Percentiles rank a stretch among this genome's conserved stretches.
These are phyloP conservation scores for Pionites leucogaster DNA, from an alignment of 2,113 vertebrate genomes.

Conservation along the genomic window DNA sequence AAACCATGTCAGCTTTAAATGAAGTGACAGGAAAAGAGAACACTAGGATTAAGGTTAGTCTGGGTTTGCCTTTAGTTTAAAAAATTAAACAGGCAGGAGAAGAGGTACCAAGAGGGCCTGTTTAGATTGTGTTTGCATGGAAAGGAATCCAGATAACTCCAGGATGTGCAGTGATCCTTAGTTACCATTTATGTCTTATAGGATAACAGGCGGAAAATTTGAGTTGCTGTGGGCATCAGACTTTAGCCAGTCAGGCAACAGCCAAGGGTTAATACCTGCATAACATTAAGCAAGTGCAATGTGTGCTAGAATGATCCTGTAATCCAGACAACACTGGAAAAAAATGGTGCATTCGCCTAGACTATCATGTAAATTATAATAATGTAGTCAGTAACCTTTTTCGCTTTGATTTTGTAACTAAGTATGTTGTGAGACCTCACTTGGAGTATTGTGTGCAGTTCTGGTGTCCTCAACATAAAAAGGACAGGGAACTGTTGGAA, in stretches of 20 bases:
- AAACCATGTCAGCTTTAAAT: not conserved
- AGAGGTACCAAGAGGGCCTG: not conserved
- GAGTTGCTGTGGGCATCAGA: not conserved
- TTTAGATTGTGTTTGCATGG: not conserved
- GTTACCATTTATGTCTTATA: not conserved
- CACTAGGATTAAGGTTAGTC: not conserved
- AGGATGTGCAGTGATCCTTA: not conserved
- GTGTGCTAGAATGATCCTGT: not conserved
- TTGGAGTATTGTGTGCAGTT: too few species aligned
- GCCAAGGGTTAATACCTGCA: not conserved
- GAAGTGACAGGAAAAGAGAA: not conserved
- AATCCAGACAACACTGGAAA: not conserved
- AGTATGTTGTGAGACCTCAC: fast-evolving
- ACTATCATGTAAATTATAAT: not conserved
- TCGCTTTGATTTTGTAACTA: not conserved
- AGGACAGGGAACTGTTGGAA: too few species aligned
- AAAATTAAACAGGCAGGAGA: not conserved
- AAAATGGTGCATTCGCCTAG: not conserved
- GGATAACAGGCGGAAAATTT: not conserved
- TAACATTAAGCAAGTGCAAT: not conserved
- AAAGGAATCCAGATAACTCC: not conserved
- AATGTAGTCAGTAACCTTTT: not conserved
- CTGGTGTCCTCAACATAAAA: too few species aligned
- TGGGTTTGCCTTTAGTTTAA: not conserved
- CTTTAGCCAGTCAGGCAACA: not conserved